A percentile compares a stretch with the other conserved stretches of the same genome.
Conservation (phyloP, 2,113 vertebrate genomes). For the Bagarius yarrelli region DNA sequence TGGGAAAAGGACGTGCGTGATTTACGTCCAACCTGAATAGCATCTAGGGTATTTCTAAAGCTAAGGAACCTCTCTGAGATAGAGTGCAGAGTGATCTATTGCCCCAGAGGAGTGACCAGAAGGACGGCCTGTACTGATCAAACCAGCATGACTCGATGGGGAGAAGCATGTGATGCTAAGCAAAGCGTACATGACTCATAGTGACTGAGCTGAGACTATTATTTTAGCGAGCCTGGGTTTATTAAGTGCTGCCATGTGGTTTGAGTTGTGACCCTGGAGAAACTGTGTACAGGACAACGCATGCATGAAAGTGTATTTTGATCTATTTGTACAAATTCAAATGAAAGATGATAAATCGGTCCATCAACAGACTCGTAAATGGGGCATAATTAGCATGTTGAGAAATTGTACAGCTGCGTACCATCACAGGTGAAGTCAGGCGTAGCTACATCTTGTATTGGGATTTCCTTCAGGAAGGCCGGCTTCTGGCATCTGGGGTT, state of each 20-base stretch:
- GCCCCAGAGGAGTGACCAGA: not conserved
- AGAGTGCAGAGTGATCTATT: constrained; percentile 20
- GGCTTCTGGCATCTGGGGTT: constrained; percentile 97
- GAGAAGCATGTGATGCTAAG: not conserved
- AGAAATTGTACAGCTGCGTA: constrained; percentile 62
- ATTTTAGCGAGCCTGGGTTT: not conserved
- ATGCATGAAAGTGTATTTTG: not conserved
- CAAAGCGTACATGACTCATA: not conserved
- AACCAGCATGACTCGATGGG: constrained; percentile 15
- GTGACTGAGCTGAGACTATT: not conserved
- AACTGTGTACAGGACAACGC: not conserved
- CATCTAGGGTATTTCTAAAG: constrained; percentile 1
- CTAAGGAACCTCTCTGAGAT: constrained; percentile 29
- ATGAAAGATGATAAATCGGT: not conserved
- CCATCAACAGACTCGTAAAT: constrained; percentile 17
- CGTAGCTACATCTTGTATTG: constrained; percentile 92
- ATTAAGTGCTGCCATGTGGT: constrained; percentile 13
- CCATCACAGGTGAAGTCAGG: constrained; percentile 97
- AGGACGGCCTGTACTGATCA: constrained; percentile 3
- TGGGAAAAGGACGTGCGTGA: constrained; percentile 24
- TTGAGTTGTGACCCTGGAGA: not conserved
- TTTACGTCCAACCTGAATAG: constrained; percentile 15
- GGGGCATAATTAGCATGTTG: not conserved
- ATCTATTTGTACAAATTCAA: not conserved
- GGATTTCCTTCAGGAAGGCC: constrained; percentile 96